These are phyloP conservation scores for Xestobium rufovillosum DNA, from an alignment of 2,888 invertebrate genomes.

Conservation along the genomic window DNA sequence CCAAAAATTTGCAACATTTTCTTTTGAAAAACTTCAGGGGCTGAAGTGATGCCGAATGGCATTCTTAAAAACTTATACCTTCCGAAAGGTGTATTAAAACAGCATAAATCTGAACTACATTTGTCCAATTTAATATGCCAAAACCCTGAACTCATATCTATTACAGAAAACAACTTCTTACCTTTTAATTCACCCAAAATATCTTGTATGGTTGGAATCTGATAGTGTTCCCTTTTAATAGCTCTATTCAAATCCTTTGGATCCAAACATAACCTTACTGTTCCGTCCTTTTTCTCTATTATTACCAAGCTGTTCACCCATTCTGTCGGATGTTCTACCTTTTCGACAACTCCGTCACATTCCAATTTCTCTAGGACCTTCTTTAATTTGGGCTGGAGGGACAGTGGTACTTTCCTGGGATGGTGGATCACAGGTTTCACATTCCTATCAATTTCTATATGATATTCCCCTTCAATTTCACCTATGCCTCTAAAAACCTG, in stretches of 20 bases:
- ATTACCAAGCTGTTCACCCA: constrained; percentile 21
- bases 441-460: constrained; percentile 19
- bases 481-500: constrained; percentile 19
- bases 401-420: constrained; percentile 21
- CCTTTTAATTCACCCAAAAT: constrained; percentile 14
- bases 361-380: constrained; percentile 17
- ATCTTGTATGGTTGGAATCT: constrained; percentile 13
- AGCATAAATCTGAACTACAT: constrained; percentile 10
- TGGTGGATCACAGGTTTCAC: constrained; percentile 17
- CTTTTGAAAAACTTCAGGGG: constrained; percentile 13
- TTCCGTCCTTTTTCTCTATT: constrained; percentile 18
- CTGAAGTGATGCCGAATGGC: constrained; percentile 11
- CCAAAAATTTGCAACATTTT: constrained; percentile 8
- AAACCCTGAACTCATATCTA: constrained; percentile 4
- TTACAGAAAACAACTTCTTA: constrained; percentile 8
- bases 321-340: no score
- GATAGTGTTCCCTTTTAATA: constrained; percentile 17
- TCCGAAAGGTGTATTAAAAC: constrained; percentile 13
- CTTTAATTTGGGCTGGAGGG: constrained; percentile 20
- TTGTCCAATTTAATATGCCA: constrained; percentile 7
- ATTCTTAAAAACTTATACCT: constrained; percentile 13
- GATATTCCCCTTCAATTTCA: constrained; percentile 13
- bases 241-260: constrained; percentile 20
- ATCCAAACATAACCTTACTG: constrained; percentile 19
- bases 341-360: constrained; percentile 18